phyloP scores from a whole-genome alignment of 2,888 invertebrate species.

The Linyphia triangularis region DNA sequence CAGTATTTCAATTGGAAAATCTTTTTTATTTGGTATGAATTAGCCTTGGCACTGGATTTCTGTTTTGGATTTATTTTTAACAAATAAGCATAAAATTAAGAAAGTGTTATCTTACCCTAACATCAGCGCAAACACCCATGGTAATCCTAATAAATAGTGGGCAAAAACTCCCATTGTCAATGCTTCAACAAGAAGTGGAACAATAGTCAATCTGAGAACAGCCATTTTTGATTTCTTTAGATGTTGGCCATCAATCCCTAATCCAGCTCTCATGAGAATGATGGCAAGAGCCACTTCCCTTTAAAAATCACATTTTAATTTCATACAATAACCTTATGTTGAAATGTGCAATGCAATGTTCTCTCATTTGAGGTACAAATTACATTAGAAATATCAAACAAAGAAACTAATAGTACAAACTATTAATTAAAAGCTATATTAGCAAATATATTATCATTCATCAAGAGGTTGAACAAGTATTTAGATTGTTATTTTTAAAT shows the following conservation, averaged over 20 bases:
- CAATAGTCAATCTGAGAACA: constrained; percentile 72
- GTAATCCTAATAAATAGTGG: constrained; percentile 69
- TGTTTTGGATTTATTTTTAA: too few relatives aligned
- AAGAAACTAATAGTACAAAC: neutral
- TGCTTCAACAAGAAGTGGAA: constrained; percentile 76
- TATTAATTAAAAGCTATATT: neutral
- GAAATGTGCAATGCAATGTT: too few relatives aligned
- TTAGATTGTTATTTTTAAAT: too few relatives aligned
- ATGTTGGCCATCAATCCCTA: constrained; percentile 70
- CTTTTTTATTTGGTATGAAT: too few relatives aligned
- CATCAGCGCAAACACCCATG: constrained; percentile 71
- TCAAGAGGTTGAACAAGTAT: too few relatives aligned
- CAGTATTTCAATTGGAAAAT: too few relatives aligned
- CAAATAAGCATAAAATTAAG: too few relatives aligned
- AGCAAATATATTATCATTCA: neutral
- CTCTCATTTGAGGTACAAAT: too few relatives aligned
- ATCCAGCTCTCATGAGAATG: constrained; percentile 75
- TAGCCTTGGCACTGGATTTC: too few relatives aligned
- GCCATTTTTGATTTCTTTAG: constrained; percentile 60
- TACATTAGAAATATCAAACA: neutral
- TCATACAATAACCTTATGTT: too few relatives aligned
- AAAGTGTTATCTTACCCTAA: constrained; percentile 78
- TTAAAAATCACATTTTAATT: neutral
- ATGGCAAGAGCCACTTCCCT: constrained; percentile 68
- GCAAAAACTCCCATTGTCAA: constrained; percentile 67